Evolutionary conservation across 2,888 invertebrate genomes (phyloP), one percentile per base, ranked within the genome.

Genomic region (Leucophenga montana): DNA sequence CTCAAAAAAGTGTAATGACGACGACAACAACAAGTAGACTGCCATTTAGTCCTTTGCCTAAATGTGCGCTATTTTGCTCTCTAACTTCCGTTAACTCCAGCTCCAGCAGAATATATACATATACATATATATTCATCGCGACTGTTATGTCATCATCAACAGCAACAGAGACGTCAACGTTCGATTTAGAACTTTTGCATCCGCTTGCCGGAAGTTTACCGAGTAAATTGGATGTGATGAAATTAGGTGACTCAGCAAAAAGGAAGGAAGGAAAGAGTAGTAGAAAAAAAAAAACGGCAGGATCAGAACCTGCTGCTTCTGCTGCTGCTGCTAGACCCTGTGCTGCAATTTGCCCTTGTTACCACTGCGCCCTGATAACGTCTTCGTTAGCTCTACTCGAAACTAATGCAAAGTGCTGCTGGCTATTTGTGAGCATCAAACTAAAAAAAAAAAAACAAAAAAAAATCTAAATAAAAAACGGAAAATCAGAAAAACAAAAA

Each of bases 171-270:
- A 39, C 39, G 22, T 48, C 44, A 6, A 44, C 56, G 64, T 64
- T 68, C 56, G 64, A 68, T 64, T 64, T 62, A 46, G 64, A 68
- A 68, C 68, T 62, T 68, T 56, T 54, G 56, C 68, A 64, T 68
- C 68, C 62, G 68, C 46, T 68, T 68, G 64, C 68, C 68, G 68
- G 68, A 68, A 68, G 68, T 68, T 68, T 68, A 64, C 68, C 46
- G 46, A 68, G 68, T 64, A 68, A 68, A 68, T 64, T 68, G 64
- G 64, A 68, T 68, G 68, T 68, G 68, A 68, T 68, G 68, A 68
- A 68, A 68, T 68, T 64, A 68, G 68, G 64, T 68, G 68, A 68
- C 64, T 62, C 68, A 56, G 68, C 68, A 62, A 22, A 18, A 46
- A 0, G 6, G 6, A 20, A 44, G 31, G n/a, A n/a, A 56, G 57